These are phyloP conservation scores for Lasiommata megera DNA, from an alignment of 2,888 invertebrate genomes.

Conservation along the genomic window DNA sequence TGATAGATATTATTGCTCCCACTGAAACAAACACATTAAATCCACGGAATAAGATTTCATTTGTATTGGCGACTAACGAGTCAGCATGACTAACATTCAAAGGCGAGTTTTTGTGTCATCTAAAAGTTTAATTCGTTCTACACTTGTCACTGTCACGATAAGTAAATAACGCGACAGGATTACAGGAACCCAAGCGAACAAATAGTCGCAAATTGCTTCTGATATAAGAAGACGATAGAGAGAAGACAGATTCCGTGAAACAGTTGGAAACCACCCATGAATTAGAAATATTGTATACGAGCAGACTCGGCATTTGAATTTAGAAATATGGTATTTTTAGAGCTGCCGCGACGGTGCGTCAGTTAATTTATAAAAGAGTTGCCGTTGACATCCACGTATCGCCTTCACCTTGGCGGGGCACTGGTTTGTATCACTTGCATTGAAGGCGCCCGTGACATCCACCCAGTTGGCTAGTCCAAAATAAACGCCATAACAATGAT, in stretches of 20 bases:
- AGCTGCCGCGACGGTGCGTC: constrained; percentile 47
- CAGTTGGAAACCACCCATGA: constrained; percentile 32
- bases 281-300: constrained; percentile 38
- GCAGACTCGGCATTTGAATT: constrained; percentile 35
- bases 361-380: constrained; percentile 62
- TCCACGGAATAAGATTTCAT: not conserved
- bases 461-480: constrained; percentile 50
- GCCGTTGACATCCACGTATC: constrained; percentile 58
- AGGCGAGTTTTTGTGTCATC: not conserved
- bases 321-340: constrained; percentile 46
- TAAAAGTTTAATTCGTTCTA: constrained; percentile 1
- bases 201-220: constrained; percentile 19
- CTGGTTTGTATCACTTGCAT: constrained; percentile 69
- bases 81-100: constrained; percentile 7
- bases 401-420: constrained; percentile 74
- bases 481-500: constrained; percentile 58
- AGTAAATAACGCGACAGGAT: not conserved
- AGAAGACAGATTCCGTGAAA: constrained; percentile 23
- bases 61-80: not conserved
- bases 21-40: not conserved
- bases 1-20: constrained; percentile 4
- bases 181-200: constrained; percentile 19
- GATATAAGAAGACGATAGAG: constrained; percentile 14
- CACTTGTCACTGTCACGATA: constrained; percentile 19
- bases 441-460: constrained; percentile 71